Base-by-base conservation (phyloP, 2,888 invertebrate species). In the Geophilus truncorum region DNA sequence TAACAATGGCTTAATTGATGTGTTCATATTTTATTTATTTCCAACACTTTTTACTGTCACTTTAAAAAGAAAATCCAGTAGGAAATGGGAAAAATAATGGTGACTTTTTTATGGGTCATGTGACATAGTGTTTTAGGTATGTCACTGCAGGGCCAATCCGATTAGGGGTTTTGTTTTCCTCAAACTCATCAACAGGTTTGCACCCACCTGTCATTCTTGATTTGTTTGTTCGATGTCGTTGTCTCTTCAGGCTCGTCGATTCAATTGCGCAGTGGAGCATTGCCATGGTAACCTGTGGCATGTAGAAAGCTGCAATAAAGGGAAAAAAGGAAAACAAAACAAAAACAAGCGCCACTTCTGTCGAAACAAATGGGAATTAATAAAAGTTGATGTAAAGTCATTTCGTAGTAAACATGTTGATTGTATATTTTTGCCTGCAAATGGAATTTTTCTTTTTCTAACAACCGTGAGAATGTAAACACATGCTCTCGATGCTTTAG, bases 141-240 rank as follows among this genome's bases (percentile, higher is more conserved):
- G 70, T 70, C 70, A 70, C 70, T 70, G 7, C 28, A 70, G 70
- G 51, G 28, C 70, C 70, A 70, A 70, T 70, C 70, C 70, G 70
- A 70, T 70, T 70, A 70, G 70, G 28, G 70, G 70, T 70, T 70
- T 70, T 70, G 70, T 70, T 70, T 70, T 70, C 51, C 51, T 51
- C 51, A 51, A 51, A 51, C 51, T 51, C 70, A 70, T 70, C 70
- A 70, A 70, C 70, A 70, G 70, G 70, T 70, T 70, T 70, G 70
- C 70, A 70, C 70, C 12, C 70, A 70, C 70, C 70, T 70, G 70
- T 70, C 70, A 70, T 70, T 70, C 70, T 70, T 70, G 70, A 70
- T 70, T 70, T 70, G 70, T 70, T 70, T 70, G 70, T 70, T 70
- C 70, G 70, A 70, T 70, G 70, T 70, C 25, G 28, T 28, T 28